Base-by-base conservation (phyloP, 2,797 vertebrate species). In the Balearica regulorum region DNA sequence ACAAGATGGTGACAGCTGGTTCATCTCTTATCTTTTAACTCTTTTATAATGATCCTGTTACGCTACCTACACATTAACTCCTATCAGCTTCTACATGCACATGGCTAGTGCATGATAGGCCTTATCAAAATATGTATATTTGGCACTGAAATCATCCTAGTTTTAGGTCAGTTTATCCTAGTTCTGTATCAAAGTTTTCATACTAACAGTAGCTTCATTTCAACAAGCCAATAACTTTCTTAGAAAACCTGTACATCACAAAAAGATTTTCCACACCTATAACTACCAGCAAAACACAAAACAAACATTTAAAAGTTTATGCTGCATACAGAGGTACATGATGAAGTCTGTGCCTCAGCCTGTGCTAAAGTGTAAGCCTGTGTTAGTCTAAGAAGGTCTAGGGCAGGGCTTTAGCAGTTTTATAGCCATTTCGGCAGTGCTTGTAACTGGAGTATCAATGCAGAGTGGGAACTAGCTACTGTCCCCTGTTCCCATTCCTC, bases 251-350 rank as follows among this genome's bases (percentile, higher is more conserved):
- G 3, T n/a, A 33, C 29, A 18, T 55, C 24, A 69, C 16, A 20
- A 51, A 76, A 64, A 55, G 26, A 3, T 37, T 73, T 77, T 72
- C 31, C 31, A 65, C 8, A 61, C 6, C 12, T 53, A 0, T 25
- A 76, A 37, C 13, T 13, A 37, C 8, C 17, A 48, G 41, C 19
- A 76, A 65, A 83, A 66, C 11, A 61, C 19, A 76, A 65, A 83
- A 66, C 11, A 61, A 57, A 24, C 6, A 22, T 31, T 76, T 80
- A 17, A 4, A 77, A 60, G 13, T 51, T 43, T 26, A 28, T 11
- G 12, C 24, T 61, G 49, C 20, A 18, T 0, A 1, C 35, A 57
- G 25, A 46, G 3, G 11, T 35, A 25, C 16, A 4, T 11, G 0
- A 31, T 20, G 25, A 69, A 46, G 39, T 24, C 21, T 12, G 2